Conservation (phyloP, 1,140 invertebrate genomes). For the Danaus melanippus region DNA sequence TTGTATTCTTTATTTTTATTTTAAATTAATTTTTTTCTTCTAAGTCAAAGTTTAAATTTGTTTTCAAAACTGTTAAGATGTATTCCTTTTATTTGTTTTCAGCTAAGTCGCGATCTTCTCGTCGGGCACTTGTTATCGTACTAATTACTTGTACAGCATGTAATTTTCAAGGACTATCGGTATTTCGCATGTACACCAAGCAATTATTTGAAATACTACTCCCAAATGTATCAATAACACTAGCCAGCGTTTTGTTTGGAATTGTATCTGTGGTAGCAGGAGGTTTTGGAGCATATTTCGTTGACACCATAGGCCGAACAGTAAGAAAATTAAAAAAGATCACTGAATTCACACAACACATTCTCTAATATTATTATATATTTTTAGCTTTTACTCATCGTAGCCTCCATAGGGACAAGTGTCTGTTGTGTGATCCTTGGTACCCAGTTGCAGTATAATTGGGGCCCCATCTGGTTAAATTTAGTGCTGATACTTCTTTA, state of each 20-base stretch:
- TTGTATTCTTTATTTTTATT: no score
- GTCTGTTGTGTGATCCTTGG: constrained; percentile 34
- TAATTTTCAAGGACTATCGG: constrained; percentile 39
- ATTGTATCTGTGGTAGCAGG: constrained; percentile 24
- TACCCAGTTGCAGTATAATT: constrained; percentile 33
- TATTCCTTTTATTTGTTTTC: constrained; percentile 1
- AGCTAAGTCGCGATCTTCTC: constrained; percentile 27
- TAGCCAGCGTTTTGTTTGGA: constrained; percentile 31
- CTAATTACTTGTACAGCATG: constrained; percentile 25
- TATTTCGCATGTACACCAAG: constrained; percentile 37
- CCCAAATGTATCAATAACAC: constrained; percentile 28
- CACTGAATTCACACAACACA: no score
- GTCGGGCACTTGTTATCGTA: constrained; percentile 23
- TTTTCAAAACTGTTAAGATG: no score
- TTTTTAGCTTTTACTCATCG: constrained; percentile 37
- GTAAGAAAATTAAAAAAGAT: constrained; percentile 16
- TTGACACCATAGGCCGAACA: constrained; percentile 33
- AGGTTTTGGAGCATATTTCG: constrained; percentile 28
- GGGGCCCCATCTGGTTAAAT: constrained; percentile 34
- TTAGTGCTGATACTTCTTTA: constrained; percentile 32
- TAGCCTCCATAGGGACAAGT: constrained; percentile 27
- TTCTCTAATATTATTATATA: not conserved
- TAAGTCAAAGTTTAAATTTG: no score
- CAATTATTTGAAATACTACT: constrained; percentile 33
- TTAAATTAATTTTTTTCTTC: no score